Evolutionary conservation across 2,797 vertebrate genomes (phyloP), one percentile per base, ranked within the genome.

Genomic region (Aldrovandia affinis): DNA sequence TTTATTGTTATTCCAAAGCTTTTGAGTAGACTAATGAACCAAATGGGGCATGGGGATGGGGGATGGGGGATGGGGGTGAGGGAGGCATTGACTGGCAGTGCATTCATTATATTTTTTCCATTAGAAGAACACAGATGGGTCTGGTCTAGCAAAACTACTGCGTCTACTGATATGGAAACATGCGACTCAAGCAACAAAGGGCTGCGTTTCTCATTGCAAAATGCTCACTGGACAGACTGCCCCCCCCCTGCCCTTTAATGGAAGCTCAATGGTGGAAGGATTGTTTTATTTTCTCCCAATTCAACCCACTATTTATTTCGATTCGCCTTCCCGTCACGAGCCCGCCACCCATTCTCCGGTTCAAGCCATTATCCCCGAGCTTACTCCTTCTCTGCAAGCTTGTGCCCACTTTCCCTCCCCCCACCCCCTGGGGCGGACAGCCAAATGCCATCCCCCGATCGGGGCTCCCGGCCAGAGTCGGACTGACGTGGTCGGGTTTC

Each of bases 111-210:
- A 15, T 75, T 47, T 81, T 50, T 42, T 86, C 81, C 2, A 79
- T 68, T 73, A 81, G 59, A 57, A 39, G 61, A 78, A 59, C 25
- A 52, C 80, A 33, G 81, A 57, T 77, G 47, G 80, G 59, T 50
- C n/a, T 52, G 42, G 28, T 47, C 81, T 50, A 77, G 47, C 75
- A 78, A 55, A 83, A 42, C 33, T 79, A 75, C 30, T 78, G 81
- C 65, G 55, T 70, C 28, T 82, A 15, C 55, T 59, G 77, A 78
- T 59, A 28, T 57, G 28, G 28, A 84, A 77, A 54, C 54, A 52
- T 39, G 15, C 59, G 25, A 47, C 81, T 50, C 28, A 78, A 83
- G 47, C 83, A 87, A 78, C 39, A 78, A 78, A 81, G 83, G 65
- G 65, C 63, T 65, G 83, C 42, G 61, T 42, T 75, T 20, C 70